phyloP scores from a whole-genome alignment of 2,113 vertebrate genomes.

The Morphnarchus princeps region DNA sequence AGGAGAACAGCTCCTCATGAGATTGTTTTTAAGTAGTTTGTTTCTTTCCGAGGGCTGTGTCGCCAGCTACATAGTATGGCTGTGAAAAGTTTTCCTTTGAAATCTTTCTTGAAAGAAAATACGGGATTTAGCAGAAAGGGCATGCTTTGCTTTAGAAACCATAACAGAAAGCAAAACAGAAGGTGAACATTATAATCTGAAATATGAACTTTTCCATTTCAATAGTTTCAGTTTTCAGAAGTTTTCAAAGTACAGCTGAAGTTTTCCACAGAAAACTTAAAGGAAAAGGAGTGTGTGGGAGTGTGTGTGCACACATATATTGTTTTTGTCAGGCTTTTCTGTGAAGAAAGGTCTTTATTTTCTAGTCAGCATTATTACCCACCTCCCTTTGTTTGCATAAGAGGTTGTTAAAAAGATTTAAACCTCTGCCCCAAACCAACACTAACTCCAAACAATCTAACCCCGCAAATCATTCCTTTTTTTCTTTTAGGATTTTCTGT shows the following conservation, averaged over 20 bases:
- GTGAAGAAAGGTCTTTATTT: constrained; percentile 1
- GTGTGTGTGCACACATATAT: not conserved
- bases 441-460: not conserved
- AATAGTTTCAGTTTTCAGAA: not conserved
- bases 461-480: not conserved
- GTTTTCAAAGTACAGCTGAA: not conserved
- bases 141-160: not conserved
- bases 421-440: not conserved
- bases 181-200: not conserved
- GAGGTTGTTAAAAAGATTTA: constrained; percentile 32
- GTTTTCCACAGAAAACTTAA: not conserved
- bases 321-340: constrained; percentile 4
- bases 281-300: not conserved
- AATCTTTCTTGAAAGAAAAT: not conserved
- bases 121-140: not conserved
- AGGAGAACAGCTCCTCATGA: not conserved
- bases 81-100: not conserved
- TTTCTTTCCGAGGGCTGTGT: not conserved
- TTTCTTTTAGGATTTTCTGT: not conserved
- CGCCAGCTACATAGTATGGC: not conserved
- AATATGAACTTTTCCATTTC: not conserved
- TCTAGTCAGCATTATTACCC: not conserved
- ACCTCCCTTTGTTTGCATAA: constrained; percentile 6
- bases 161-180: not conserved
- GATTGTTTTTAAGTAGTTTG: not conserved